Base-by-base conservation (phyloP, 2,888 invertebrate genomes). In the Desoria tigrina region DNA sequence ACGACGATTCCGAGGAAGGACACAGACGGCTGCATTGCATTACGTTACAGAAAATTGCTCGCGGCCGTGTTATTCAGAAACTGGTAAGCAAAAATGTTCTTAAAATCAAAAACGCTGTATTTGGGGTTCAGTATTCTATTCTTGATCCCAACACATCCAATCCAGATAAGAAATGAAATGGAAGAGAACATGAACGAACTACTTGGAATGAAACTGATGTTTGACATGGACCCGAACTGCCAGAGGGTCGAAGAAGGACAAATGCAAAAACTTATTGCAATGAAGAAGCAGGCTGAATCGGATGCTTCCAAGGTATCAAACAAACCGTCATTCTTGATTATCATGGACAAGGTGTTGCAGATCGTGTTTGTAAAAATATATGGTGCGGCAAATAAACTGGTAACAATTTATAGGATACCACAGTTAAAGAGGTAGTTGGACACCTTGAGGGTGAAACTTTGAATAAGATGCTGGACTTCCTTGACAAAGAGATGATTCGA, bases 381-480 rank as follows among this genome's bases (percentile, higher is more conserved):
- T n/a, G n/a, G n/a, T n/a, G n/a, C n/a, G n/a, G n/a, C n/a, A n/a
- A n/a, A n/a, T n/a, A n/a, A 39, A 39, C 9, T 9, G 9, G 39
- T 11, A 39, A 39, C 16, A 16, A 16, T 9, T 39, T 39, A 11
- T 16, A 39, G 39, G 84, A 85, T 23, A 82, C 83, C 57, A 83
- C 83, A 2, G 80, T 88, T 4, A 81, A 84, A 45, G 86, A 88
- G 49, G 80, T 88, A 9, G 81, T 90, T 24, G 85, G 86, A 65
- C 85, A 86, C 65, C 81, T 91, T 3, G 89, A 91, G 77, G 90
- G 90, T 0, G 84, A 84, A 1, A 86, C 88, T 0, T 84, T 91
- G 11, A 86, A 89, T 0, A 87, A 87, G 9, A 84, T 89, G 28
- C 81, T 92, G 68, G 88, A 87, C 76, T 88, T 87, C 79, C 81